Evolutionary conservation across 2,888 invertebrate genomes (phyloP).

Genomic region (Pemphredon lugubris): DNA sequence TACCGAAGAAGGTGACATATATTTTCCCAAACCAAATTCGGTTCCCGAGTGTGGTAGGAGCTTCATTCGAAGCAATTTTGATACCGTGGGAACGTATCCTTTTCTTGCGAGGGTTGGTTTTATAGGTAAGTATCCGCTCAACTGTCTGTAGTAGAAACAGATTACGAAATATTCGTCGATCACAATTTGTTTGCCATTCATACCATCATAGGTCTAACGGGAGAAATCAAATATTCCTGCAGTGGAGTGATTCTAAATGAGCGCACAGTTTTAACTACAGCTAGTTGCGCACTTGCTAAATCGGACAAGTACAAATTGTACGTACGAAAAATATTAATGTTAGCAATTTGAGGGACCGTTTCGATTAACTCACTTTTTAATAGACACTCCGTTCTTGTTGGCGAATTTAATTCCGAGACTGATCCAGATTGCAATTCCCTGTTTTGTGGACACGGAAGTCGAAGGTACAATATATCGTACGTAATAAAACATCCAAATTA

Average conservation of each 20-base stretch:
- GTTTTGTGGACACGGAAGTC: conserved; percentile 88
- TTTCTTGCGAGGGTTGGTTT: conserved; percentile 90
- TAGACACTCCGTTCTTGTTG: conserved; percentile 88
- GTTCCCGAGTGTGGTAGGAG: conserved; percentile 69
- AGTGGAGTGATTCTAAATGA: conserved; percentile 87
- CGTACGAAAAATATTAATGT: no score
- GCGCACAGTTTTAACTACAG: conserved; percentile 87
- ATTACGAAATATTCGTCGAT: no score
- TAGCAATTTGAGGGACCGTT: no score
- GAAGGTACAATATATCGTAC: conserved; percentile 88
- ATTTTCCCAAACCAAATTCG: conserved; percentile 13
- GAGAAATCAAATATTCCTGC: conserved; percentile 88
- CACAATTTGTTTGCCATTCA: no score
- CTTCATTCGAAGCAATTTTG: conserved; percentile 61
- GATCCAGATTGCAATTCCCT: conserved; percentile 88
- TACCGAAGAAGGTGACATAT: conserved; percentile 15
- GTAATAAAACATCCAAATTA: conserved; percentile 91
- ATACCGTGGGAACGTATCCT: conserved; percentile 86
- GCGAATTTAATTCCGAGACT: conserved; percentile 88
- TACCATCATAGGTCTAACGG: conserved; percentile 85
- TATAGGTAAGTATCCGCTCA: conserved; percentile 83
- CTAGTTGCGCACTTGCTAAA: conserved; percentile 90
- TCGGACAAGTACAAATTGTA: conserved; percentile 89
- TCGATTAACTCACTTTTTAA: no score
- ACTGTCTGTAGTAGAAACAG: neutral